These are phyloP conservation scores for Hymenochirus boettgeri DNA, from an alignment of 2,113 vertebrate genomes.

Conservation along the genomic window DNA sequence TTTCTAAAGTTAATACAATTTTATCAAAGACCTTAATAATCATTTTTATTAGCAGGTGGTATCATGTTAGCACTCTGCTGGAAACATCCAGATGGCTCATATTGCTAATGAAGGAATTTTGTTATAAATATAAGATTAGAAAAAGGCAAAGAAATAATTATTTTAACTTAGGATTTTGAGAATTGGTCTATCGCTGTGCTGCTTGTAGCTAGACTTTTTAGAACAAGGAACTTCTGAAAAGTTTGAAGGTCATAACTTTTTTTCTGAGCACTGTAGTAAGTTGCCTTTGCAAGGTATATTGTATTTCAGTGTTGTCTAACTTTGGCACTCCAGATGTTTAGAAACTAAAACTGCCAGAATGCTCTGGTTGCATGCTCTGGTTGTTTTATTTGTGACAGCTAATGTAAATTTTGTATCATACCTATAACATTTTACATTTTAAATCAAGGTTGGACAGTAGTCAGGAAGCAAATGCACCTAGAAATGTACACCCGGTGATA, in stretches of 20 bases:
- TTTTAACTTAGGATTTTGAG: background rate
- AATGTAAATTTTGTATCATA: too few relatives aligned
- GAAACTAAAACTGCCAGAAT: too few relatives aligned
- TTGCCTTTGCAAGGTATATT: too few relatives aligned
- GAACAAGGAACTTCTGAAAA: background rate
- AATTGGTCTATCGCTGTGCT: background rate
- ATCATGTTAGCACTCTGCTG: conserved; percentile 1
- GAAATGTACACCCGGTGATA: too few relatives aligned
- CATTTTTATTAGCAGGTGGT: conserved; percentile 5
- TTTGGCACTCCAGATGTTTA: too few relatives aligned
- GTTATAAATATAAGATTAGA: conserved; percentile 5
- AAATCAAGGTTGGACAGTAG: too few relatives aligned
- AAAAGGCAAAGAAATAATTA: conserved; percentile 1
- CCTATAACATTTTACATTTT: too few relatives aligned
- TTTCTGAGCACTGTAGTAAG: too few relatives aligned
- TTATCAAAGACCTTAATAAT: conserved; percentile 5
- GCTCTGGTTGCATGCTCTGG: too few relatives aligned
- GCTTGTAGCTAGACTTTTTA: background rate
- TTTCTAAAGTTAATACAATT: background rate
- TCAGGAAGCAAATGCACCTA: too few relatives aligned
- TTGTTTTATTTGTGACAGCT: too few relatives aligned
- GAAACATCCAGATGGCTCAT: conserved; percentile 1
- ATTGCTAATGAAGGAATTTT: background rate
- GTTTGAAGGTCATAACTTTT: background rate
- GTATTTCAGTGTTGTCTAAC: too few relatives aligned